Evolutionary conservation across 2,888 invertebrate genomes (phyloP), one percentile per base, ranked within the genome.

Genomic region (Notodonta dromedarius): DNA sequence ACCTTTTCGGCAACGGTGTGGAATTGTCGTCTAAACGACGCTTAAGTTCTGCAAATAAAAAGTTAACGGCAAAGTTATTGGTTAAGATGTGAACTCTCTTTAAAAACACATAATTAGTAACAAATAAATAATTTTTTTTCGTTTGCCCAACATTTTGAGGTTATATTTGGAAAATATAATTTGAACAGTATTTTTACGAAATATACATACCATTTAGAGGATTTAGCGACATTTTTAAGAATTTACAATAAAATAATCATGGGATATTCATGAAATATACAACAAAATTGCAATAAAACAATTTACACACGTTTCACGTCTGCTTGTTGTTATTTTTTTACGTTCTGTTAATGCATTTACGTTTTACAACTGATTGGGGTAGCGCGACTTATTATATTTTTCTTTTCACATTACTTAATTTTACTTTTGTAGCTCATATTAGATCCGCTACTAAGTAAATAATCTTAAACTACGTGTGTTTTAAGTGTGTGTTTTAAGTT

Each of bases 1-100:
- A 81, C 8, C 95, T 87, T 73, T 95, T 95, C 0, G 93, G 74
- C 7, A 94, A 63, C 0, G 94, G 90, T 60, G 88, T 90, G 5
- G 82, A 74, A 0, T 84, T 83, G 65, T 93, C 86, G 0, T 91
- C 87, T 6, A 94, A 74, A 1, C 90, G 85, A 1, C 91, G 88
- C 71, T 94, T 93, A 52, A 94, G 72, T 77, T 93, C 94, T 94
- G 80, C 46, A 88, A 89, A 53, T 16, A 4, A 32, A 63, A 57
- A 66, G 9, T n/a, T 5, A 0, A n/a, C 4, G 2, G n/a, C 13
- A n/a, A 11, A 5, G 44, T 9, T 44, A 13, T 11, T 12, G 13
- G 42, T 12, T 3, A 13, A n/a, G n/a, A n/a, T 5, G 4, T 46
- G 11, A n/a, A n/a, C 5, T n/a, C 4, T 16, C 0, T 5, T 53